Base-by-base conservation (phyloP, 2,797 vertebrate genomes). In the Pseudopleuronectes americanus region DNA sequence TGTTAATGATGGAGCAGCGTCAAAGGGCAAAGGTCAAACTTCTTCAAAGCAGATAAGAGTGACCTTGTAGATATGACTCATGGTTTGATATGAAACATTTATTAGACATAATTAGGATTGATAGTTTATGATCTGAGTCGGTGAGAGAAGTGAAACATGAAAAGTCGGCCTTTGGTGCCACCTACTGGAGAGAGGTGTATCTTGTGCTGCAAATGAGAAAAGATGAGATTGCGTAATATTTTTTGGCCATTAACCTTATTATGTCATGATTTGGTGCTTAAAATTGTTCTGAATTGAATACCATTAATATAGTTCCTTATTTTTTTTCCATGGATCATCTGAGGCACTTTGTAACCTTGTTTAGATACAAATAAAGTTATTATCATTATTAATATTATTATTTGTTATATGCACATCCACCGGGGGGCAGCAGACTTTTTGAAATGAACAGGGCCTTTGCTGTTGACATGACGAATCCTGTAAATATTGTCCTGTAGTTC, bases 341-440 rank as follows among this genome's bases (percentile, higher is more conserved):
- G 36, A 38, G 13, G 3, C 36, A 12, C 36, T 38, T 38, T 38
- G 36, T 13, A 38, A 38, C 36, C 31, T 33, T 9, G 8, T 9
- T 33, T 7, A 33, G 31, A 33, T 10, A 33, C 9, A 38, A 8
- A 31, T 31, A 8, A 31, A 31, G 28, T 38, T 38, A 38, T 38
- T 38, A 36, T 36, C 12, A 36, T 36, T 36, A 31, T 31, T 31
- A 8, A 2, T 7, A 8, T 31, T 31, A 31, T 38, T 10, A 38
- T 38, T 38, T 9, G 1, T 4, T 1, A 57, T 16, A 22, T 57
- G 19, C 0, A 21, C 53, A 0, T 64, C 87, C 88, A 85, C 76
- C 36, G 87, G 92, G 85, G 80, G 88, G 84, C 81, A 85, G 70
- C 66, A 74, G 14, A 33, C 16, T 5, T 62, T 73, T 51, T 68